Percentiles rank a stretch among this genome's conserved stretches.
These are phyloP conservation scores for Lethrus apterus DNA, from an alignment of 1,140 invertebrate genomes.

Conservation along the genomic window DNA sequence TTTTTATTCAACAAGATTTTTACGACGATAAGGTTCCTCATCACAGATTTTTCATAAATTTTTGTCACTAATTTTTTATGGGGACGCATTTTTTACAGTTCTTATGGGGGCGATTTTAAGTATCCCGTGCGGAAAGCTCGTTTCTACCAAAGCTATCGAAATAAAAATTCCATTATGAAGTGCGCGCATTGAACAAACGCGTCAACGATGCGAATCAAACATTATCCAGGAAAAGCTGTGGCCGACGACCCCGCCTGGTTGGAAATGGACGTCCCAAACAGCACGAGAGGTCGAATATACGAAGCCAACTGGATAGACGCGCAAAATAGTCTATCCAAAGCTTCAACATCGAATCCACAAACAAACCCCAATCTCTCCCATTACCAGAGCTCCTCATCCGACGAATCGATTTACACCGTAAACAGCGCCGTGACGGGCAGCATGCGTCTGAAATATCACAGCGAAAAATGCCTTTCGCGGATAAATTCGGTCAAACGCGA, in stretches of 20 bases:
- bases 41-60: too few relatives aligned
- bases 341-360: constrained; percentile 17
- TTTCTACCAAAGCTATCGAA: too few relatives aligned
- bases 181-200: background rate
- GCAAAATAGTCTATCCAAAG: constrained; percentile 31
- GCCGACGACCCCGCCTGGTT: constrained; percentile 60
- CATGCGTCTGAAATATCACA: constrained; percentile 35
- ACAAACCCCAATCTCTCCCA: too few relatives aligned
- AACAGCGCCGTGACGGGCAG: constrained; percentile 20
- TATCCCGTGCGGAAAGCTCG: too few relatives aligned
- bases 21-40: too few relatives aligned
- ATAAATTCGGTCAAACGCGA: constrained; percentile 30
- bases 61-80: too few relatives aligned
- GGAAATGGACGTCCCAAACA: constrained; percentile 50
- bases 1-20: too few relatives aligned
- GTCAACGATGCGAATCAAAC: constrained; percentile 67
- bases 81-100: too few relatives aligned
- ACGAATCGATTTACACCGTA: too few relatives aligned
- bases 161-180: too few relatives aligned
- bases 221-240: constrained; percentile 72
- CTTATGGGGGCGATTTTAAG: too few relatives aligned
- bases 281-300: constrained; percentile 66
- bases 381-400: too few relatives aligned
- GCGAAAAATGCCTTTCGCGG: constrained; percentile 35
- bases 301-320: constrained; percentile 76